These are phyloP conservation scores for Podarcis lilfordi DNA, from an alignment of 2,797 vertebrate species.

Conservation along the genomic window DNA sequence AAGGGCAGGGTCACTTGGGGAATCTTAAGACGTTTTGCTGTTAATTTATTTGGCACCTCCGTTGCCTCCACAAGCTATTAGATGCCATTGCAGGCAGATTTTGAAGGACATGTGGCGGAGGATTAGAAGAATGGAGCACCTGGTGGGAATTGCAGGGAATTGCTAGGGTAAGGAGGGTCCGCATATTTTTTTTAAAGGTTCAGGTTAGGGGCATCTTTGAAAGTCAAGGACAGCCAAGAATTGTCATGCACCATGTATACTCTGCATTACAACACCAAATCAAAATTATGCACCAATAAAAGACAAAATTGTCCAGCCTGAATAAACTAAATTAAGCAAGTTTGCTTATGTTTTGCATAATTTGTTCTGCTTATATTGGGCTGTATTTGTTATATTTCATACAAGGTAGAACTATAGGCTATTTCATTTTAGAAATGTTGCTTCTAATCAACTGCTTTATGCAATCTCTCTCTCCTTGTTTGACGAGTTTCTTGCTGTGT, in stretches of 20 bases:
- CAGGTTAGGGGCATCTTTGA: no score
- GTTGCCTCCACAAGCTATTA: not conserved
- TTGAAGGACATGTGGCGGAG: not conserved
- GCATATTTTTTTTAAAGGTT: not conserved
- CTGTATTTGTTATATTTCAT: not conserved
- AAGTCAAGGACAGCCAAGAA: not conserved
- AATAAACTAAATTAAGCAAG: not conserved
- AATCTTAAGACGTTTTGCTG: not conserved
- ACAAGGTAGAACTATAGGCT: not conserved
- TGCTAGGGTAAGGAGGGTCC: no score
- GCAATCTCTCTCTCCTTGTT: not conserved
- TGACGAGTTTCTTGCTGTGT: not conserved
- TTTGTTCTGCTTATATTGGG: not conserved
- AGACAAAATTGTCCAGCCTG: not conserved
- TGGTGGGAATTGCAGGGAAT: not conserved
- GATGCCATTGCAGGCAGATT: not conserved
- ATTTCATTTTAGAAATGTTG: not conserved
- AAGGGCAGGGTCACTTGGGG: not conserved
- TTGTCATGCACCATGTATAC: not conserved
- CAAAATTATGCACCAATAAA: not conserved
- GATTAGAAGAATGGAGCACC: not conserved
- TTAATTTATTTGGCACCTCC: not conserved
- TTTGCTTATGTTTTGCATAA: not conserved
- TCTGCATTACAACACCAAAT: not conserved
- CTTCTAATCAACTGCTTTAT: not conserved